Conservation (phyloP, 2,888 invertebrate species). For the Drosophila longiperda region DNA sequence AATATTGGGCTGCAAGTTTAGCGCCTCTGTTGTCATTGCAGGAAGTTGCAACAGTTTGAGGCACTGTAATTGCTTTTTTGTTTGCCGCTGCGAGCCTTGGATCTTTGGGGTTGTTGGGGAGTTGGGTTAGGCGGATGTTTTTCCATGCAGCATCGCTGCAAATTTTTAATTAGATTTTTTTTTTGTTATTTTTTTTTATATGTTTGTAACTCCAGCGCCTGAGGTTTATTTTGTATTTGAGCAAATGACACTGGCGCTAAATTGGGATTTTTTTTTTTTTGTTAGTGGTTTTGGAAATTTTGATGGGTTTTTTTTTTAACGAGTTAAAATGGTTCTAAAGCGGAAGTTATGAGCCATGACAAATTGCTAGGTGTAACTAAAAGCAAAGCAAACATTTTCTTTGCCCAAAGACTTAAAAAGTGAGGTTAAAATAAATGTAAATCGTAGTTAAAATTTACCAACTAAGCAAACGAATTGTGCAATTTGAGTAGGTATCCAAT, state of each 20-base stretch:
- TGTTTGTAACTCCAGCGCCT: constrained; percentile 37
- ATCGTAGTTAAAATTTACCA: neutral
- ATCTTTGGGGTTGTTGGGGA: neutral
- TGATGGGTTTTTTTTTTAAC: constrained; percentile 51
- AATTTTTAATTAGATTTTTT: constrained; percentile 79
- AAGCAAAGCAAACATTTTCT: constrained; percentile 16
- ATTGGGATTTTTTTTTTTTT: constrained; percentile 43
- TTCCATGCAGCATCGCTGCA: constrained; percentile 50
- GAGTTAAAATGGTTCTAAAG: constrained; percentile 58
- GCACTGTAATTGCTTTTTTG: constrained; percentile 82
- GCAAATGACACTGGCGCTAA: constrained; percentile 72
- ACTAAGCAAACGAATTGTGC: neutral
- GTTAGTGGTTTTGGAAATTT: constrained; percentile 5
- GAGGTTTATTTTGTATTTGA: constrained; percentile 66
- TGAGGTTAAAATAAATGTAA: neutral
- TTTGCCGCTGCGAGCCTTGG: constrained; percentile 56
- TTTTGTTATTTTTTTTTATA: constrained; percentile 32
- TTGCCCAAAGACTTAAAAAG: neutral
- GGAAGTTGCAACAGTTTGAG: constrained; percentile 81
- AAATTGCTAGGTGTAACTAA: constrained; percentile 41
- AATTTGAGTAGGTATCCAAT: neutral
- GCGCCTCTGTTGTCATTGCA: constrained; percentile 71
- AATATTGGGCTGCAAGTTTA: constrained; percentile 67
- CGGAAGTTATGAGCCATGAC: constrained; percentile 64
- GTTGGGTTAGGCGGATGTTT: constrained; percentile 15